Percentiles rank a stretch among this genome's conserved stretches.
These are phyloP conservation scores for Watsonalla binaria DNA, from an alignment of 2,888 invertebrate genomes.

Conservation along the genomic window DNA sequence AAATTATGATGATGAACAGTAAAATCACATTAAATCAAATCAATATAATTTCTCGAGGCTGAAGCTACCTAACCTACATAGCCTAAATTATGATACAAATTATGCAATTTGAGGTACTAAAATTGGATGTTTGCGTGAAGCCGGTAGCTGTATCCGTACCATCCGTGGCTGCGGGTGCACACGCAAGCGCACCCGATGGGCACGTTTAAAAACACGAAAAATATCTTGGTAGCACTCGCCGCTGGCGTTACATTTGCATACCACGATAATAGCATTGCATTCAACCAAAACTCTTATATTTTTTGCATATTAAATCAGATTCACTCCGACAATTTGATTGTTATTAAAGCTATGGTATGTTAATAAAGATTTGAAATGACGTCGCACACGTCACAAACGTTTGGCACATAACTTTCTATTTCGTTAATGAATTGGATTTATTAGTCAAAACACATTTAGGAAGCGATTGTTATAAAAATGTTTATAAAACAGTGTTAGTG, in stretches of 20 bases:
- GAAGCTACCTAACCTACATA: not conserved
- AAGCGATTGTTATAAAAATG: constrained; percentile 24
- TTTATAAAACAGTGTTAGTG: constrained; percentile 39
- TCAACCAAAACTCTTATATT: not conserved
- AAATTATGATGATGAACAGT: too few species aligned
- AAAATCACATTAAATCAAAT: too few species aligned
- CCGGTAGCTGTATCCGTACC: constrained; percentile 59
- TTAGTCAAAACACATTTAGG: constrained; percentile 26
- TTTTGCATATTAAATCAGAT: not conserved
- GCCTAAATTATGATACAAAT: constrained; percentile 6
- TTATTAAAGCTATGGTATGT: constrained; percentile 6
- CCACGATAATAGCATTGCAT: constrained; percentile 4
- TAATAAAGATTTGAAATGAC: constrained; percentile 17
- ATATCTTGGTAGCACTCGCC: constrained; percentile 21
- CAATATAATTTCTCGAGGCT: too few species aligned
- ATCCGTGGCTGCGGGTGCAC: constrained; percentile 49
- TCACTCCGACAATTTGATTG: not conserved
- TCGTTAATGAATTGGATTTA: constrained; percentile 1
- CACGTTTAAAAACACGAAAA: constrained; percentile 38
- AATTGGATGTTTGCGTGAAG: constrained; percentile 48
- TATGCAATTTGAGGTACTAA: constrained; percentile 21
- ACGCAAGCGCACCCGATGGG: constrained; percentile 31
- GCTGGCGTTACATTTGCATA: constrained; percentile 23
- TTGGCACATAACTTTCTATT: not conserved
- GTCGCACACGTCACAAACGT: not conserved